These are phyloP conservation scores for Homalodisca vitripennis DNA, from an alignment of 1,140 invertebrate genomes.

Conservation along the genomic window DNA sequence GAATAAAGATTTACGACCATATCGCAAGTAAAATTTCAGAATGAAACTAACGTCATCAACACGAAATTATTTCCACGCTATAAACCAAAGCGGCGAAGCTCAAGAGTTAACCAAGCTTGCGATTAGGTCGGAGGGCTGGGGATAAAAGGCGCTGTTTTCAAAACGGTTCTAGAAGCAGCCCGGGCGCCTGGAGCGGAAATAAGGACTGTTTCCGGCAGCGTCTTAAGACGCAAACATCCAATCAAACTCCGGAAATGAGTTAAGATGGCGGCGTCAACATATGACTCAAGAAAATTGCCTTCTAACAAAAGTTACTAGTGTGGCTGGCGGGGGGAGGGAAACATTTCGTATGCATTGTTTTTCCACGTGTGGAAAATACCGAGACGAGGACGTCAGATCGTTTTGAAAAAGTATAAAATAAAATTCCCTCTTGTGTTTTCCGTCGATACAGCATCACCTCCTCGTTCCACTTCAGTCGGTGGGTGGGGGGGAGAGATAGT, in stretches of 20 bases:
- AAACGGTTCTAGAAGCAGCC: not conserved
- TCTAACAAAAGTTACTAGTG: not conserved
- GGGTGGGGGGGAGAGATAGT: too few relatives aligned
- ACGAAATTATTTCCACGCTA: too few relatives aligned
- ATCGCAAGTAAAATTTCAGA: too few relatives aligned
- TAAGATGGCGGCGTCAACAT: constrained; percentile 34
- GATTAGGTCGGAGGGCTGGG: not conserved
- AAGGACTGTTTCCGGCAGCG: constrained; percentile 23
- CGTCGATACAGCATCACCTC: constrained; percentile 27
- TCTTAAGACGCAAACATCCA: constrained; percentile 36
- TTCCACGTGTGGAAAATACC: not conserved
- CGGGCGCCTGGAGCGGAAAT: constrained; percentile 23
- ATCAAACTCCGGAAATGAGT: constrained; percentile 46
- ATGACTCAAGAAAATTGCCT: constrained; percentile 13
- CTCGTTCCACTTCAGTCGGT: constrained; percentile 35
- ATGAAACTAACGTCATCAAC: too few relatives aligned
- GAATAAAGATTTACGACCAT: too few relatives aligned
- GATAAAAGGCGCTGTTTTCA: constrained; percentile 18
- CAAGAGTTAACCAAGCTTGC: not conserved
- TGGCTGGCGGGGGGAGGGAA: not conserved
- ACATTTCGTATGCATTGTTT: constrained; percentile 23
- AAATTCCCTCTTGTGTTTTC: constrained; percentile 10
- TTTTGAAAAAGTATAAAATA: constrained; percentile 25
- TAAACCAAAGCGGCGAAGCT: too few relatives aligned
- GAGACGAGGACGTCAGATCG: not conserved